A percentile compares a stretch with the other conserved stretches of the same genome.
These are phyloP conservation scores for Xanthia icteritia DNA, from an alignment of 2,888 invertebrate species.

Conservation along the genomic window DNA sequence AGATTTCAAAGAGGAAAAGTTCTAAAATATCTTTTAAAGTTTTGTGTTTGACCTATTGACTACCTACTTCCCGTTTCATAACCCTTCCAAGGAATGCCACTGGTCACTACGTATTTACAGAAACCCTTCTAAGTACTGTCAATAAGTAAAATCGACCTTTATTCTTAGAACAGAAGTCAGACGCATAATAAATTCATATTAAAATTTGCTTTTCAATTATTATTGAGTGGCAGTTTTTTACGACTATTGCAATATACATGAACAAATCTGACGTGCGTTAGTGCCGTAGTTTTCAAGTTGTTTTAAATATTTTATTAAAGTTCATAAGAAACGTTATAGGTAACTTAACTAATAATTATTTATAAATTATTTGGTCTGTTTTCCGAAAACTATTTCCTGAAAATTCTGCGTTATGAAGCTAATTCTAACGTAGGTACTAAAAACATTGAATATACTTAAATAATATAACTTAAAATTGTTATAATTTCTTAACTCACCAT, in stretches of 20 bases:
- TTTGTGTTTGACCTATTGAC: neutral
- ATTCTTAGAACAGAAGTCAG: neutral
- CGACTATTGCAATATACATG: slow-evolving; percentile 1
- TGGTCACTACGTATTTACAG: neutral
- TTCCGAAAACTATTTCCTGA: neutral
- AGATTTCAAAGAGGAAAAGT: neutral
- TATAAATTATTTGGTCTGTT: neutral
- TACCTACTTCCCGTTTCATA: neutral
- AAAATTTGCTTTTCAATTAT: slow-evolving; percentile 14
- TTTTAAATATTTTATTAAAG: neutral
- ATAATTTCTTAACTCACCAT: neutral
- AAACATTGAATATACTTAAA: neutral
- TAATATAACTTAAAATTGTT: neutral
- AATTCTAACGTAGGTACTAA: neutral
- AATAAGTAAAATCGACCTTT: neutral
- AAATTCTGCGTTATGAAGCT: neutral
- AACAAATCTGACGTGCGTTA: neutral
- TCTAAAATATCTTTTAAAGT: neutral
- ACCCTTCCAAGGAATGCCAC: neutral
- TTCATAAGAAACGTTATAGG: too few species aligned
- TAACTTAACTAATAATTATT: neutral
- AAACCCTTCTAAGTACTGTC: neutral
- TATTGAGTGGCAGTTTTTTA: slow-evolving; percentile 4
- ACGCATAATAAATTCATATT: slow-evolving; percentile 1
- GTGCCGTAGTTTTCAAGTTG: neutral